Evolutionary conservation across 1,140 invertebrate species (phyloP).

Genomic region (Rhagoletis zephyria): DNA sequence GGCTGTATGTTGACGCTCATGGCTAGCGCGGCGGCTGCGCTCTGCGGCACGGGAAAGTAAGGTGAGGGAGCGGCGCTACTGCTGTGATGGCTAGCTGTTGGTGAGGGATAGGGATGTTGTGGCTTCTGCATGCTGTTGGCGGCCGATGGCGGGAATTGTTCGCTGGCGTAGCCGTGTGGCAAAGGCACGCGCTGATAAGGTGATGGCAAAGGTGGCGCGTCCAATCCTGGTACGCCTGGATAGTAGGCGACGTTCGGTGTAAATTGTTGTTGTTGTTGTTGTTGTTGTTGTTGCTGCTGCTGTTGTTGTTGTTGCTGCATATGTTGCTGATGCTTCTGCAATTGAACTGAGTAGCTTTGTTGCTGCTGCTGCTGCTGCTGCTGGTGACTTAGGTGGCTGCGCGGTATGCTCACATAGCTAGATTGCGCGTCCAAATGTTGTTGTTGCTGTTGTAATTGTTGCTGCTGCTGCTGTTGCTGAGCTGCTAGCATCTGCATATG

Average conservation of each 20-base stretch:
- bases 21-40: conserved; percentile 42
- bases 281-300: conserved; percentile 67
- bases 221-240: conserved; percentile 64
- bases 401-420: conserved; percentile 47
- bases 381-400: conserved; percentile 53
- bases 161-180: conserved; percentile 74
- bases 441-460: conserved; percentile 58
- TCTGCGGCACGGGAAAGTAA: conserved; percentile 60
- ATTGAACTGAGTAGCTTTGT: conserved; percentile 62
- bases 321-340: conserved; percentile 64
- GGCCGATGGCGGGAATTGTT: conserved; percentile 45
- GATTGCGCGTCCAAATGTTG: conserved; percentile 57
- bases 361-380: conserved; percentile 60
- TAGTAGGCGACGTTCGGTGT: conserved; percentile 67
- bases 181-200: conserved; percentile 76
- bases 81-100: not conserved
- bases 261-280: conserved; percentile 61
- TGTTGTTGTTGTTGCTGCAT: not conserved
- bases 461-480: conserved; percentile 54
- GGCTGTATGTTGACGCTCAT: conserved; percentile 56
- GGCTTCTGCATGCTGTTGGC: conserved; percentile 37
- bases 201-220: conserved; percentile 68
- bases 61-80: conserved; percentile 43
- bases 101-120: conserved; percentile 12
- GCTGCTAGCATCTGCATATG: conserved; percentile 61